phyloP scores from a whole-genome alignment of 2,888 invertebrate genomes.

The Adineta ricciae region DNA sequence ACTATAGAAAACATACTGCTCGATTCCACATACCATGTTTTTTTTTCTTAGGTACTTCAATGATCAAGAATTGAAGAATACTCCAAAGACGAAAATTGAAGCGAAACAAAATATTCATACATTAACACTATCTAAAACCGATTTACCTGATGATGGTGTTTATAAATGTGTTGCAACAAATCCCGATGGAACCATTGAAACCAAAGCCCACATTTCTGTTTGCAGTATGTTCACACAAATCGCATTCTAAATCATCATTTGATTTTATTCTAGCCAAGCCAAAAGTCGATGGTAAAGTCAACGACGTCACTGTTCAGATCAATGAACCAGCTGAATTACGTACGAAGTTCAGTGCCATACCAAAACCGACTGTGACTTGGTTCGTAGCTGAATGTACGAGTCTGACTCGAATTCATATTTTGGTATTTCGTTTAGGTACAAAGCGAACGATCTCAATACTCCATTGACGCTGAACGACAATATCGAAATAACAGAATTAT shows the following conservation, averaged over 20 bases:
- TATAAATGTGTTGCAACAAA: not conserved
- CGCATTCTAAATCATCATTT: not conserved
- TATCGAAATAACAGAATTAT: not conserved
- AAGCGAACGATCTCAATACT: not conserved
- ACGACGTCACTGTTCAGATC: not conserved
- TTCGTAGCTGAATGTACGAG: not conserved
- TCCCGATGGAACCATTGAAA: constrained; percentile 3
- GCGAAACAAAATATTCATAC: constrained; percentile 6
- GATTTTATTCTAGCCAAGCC: constrained; percentile 2
- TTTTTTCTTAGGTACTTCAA: not conserved
- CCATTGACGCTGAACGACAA: not conserved
- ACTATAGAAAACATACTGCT: too few relatives aligned
- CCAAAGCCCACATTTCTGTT: not conserved
- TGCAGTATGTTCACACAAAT: not conserved
- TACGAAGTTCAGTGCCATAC: not conserved
- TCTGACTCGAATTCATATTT: too few relatives aligned
- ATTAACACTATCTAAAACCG: not conserved
- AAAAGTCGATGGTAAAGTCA: not conserved
- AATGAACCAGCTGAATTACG: not conserved
- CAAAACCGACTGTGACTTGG: constrained; percentile 10
- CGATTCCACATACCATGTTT: not conserved
- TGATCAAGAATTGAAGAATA: constrained; percentile 16
- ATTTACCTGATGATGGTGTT: constrained; percentile 2
- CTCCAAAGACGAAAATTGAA: not conserved
- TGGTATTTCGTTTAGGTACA: not conserved